phyloP scores from a whole-genome alignment of 1,140 invertebrate species.

The Neuroterus valhalla region DNA sequence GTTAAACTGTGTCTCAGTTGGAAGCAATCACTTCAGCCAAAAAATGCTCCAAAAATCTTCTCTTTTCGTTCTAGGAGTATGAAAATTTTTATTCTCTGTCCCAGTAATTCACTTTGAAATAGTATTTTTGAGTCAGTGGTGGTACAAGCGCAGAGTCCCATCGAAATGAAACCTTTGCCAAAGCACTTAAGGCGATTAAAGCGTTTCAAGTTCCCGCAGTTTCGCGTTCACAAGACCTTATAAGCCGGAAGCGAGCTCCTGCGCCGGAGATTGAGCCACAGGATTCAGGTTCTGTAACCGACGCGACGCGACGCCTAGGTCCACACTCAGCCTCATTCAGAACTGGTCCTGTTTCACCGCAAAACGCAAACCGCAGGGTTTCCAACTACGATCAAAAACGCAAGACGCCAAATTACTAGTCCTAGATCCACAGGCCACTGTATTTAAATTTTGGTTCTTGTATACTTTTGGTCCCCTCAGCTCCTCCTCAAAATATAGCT shows the following conservation, averaged over 20 bases:
- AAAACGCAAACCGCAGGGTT: constrained; percentile 50
- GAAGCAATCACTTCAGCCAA: too few species aligned
- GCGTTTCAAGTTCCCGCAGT: constrained; percentile 36
- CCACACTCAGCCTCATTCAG: constrained; percentile 53
- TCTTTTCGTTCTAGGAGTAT: background rate
- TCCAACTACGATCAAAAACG: background rate
- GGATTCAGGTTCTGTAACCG: constrained; percentile 51
- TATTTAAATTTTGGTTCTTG: too few species aligned
- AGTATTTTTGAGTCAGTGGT: constrained; percentile 3
- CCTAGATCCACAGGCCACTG: too few species aligned
- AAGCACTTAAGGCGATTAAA: constrained; percentile 30
- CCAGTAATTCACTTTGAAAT: background rate
- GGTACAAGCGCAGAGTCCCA: background rate
- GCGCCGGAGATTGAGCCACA: constrained; percentile 13
- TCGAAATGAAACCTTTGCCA: constrained; percentile 20
- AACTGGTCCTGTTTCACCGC: constrained; percentile 50
- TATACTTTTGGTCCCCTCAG: too few species aligned
- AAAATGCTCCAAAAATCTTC: too few species aligned
- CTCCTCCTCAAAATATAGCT: too few species aligned
- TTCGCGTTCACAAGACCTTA: constrained; percentile 28
- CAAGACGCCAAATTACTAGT: background rate
- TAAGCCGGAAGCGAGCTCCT: constrained; percentile 32
- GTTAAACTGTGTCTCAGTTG: too few species aligned
- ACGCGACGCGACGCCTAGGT: constrained; percentile 41
- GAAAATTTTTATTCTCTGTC: background rate